Evolutionary conservation across 2,888 invertebrate genomes (phyloP).

Genomic region (Agonopterix arenella): DNA sequence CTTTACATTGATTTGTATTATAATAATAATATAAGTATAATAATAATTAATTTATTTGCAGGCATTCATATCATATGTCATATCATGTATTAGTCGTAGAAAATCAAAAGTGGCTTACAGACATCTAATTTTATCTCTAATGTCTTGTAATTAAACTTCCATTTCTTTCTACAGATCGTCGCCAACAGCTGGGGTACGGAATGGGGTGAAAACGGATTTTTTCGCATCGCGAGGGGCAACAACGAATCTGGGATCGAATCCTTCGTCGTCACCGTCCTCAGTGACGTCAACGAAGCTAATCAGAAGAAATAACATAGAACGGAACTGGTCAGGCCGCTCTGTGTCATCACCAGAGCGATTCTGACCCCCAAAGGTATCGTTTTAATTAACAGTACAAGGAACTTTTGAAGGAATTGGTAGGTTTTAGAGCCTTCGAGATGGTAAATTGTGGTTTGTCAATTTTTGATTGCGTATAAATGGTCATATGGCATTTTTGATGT

Average conservation of each 20-base stretch:
- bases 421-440: slow-evolving; percentile 8
- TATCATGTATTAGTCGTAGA: no score
- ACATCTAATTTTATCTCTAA: no score
- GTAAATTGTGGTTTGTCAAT: not conserved
- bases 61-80: no score
- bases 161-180: slow-evolving; percentile 82
- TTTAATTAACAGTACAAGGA: slow-evolving; percentile 47
- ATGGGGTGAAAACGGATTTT: slow-evolving; percentile 96
- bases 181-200: slow-evolving; percentile 95
- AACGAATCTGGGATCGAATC: slow-evolving; percentile 95
- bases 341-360: slow-evolving; percentile 40
- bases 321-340: slow-evolving; percentile 46
- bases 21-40: no score
- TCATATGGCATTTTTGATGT: slow-evolving; percentile 10
- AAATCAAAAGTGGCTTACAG: no score
- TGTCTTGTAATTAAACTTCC: no score
- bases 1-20: no score
- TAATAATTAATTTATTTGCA: no score
- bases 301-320: slow-evolving; percentile 49
- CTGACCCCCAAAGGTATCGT: slow-evolving; percentile 39
- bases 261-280: slow-evolving; percentile 90
- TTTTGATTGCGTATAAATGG: not conserved
- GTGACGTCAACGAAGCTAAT: slow-evolving; percentile 68
- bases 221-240: slow-evolving; percentile 88
- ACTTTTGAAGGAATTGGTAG: slow-evolving; percentile 26